Base-by-base conservation (phyloP, 92 coral and sea anemone species). In the Desmophyllum pertusum region DNA sequence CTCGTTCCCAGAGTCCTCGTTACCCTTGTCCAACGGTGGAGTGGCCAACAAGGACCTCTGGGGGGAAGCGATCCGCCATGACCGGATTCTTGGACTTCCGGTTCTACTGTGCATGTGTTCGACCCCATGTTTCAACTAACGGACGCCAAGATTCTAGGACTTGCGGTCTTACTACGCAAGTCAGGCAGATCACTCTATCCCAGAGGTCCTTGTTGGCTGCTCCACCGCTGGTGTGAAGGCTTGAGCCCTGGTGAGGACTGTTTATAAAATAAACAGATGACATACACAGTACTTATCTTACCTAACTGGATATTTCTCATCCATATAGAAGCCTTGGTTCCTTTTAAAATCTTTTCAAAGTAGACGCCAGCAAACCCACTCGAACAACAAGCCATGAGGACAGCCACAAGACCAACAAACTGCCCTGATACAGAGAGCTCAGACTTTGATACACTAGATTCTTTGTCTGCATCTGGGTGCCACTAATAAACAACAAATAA, bases 291-390 rank as follows among this genome's bases (percentile, higher is more conserved):
- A 9, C 61, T 29, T 19, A 48, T 67, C 88, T 72, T 55, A 96
- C 99, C 99, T 85, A 96, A 81, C 65, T 96, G 99, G 17, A 96
- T 89, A 83, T 96, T 96, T 87, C 99, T 92, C 57, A 96, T 87
- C 99, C 99, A 96, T 53, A 96, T 91, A 15, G 98, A 83, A 15
- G 98, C 87, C 33, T 88, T 91, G 31, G 99, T 89, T 69, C 94
- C 98, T 50, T 96, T 96, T 81, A 96, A 84, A 69, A 96, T 92
- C 77, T 94, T 96, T 75, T 96, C 99, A 88, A 96, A 96, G 84
- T 94, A 96, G 5, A 96, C 99, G 33, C 99, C 99, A 76, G 99
- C 98, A 81, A 96, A 96, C 0, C 99, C 99, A 96, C 99, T 96
- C 46, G 99, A 96, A 85, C 94, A 94, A 69, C 99, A 96, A 1